These are phyloP conservation scores for fruit fly (Drosophila melanogaster) DNA, from an alignment of 1,140 invertebrate genomes.

Conservation along the genomic window Release_6_plus_ISO1_MT NT_033777.3:23032001-23032500, in stretches of 20 bases:
- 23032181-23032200: slow-evolving; percentile 7
- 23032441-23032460: not conserved
- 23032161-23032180: not conserved
- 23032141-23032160: slow-evolving; percentile 48
- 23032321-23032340: slow-evolving; percentile 43
- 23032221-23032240: slow-evolving; percentile 62
- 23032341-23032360: slow-evolving; percentile 75
- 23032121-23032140: slow-evolving; percentile 68
- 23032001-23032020: slow-evolving; percentile 62
- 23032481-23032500: slow-evolving; percentile 28
- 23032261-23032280: slow-evolving; percentile 58
- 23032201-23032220: slow-evolving; percentile 66
- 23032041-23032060: slow-evolving; percentile 25
- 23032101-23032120: slow-evolving; percentile 65
- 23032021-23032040: slow-evolving; percentile 42
- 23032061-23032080: slow-evolving; percentile 17
- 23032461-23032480: slow-evolving; percentile 32
- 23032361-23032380: slow-evolving; percentile 60
- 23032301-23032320: slow-evolving; percentile 36
- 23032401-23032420: slow-evolving; percentile 73
- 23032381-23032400: slow-evolving; percentile 12
- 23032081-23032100: slow-evolving; percentile 21
- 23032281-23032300: slow-evolving; percentile 49
- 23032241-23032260: slow-evolving; percentile 30
- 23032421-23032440: slow-evolving; percentile 32